Evolutionary conservation across 2,113 vertebrate species (phyloP), one percentile per base, ranked within the genome.

Genomic region (Poicephalus gulielmi): DNA sequence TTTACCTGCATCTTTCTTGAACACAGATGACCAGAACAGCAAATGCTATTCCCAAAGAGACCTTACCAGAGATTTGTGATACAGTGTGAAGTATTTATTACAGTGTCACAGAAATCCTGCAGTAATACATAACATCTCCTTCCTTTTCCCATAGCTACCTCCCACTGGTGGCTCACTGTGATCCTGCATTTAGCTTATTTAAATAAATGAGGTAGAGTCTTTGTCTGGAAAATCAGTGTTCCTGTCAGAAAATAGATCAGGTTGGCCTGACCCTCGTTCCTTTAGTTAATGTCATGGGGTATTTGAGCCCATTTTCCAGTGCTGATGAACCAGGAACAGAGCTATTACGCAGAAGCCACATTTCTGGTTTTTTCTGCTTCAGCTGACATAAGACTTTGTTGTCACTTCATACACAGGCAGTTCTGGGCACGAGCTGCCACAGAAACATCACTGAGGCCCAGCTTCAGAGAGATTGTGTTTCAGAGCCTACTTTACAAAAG

Each of bases 271-370:
- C 83, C 82, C 67, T 75, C 11, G 4, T 57, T 91, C 52, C 70
- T 82, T 92, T 95, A 76, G 81, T 84, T 82, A 91, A 84, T 73
- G 93, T 74, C 91, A 81, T 31, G 30, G 94, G 88, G 94, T 91
- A 92, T 95, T 95, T 95, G 9, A 60, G 86, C 50, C 57, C 66
- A 11, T 86, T 84, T 86, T 46, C 27, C 92, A 66, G 23, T 23
- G 68, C 17, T 12, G 88, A 78, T 55, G 92, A 93, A 47, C 83
- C 57, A 55, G 78, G 83, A 64, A 14, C 10, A 11, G 49, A 90
- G 83, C 60, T 60, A 31, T 88, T 88, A 92, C 5, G 22, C 93
- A 90, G 80, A 59, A 60, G 90, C 88, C 2, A 4, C 4, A 35
- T n/a, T 86, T 62, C 60, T 91, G 86, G 62, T 87, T 67, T 67